These are phyloP conservation scores for Falco cherrug DNA, from an alignment of 2,797 vertebrate species.

Conservation along the genomic window DNA sequence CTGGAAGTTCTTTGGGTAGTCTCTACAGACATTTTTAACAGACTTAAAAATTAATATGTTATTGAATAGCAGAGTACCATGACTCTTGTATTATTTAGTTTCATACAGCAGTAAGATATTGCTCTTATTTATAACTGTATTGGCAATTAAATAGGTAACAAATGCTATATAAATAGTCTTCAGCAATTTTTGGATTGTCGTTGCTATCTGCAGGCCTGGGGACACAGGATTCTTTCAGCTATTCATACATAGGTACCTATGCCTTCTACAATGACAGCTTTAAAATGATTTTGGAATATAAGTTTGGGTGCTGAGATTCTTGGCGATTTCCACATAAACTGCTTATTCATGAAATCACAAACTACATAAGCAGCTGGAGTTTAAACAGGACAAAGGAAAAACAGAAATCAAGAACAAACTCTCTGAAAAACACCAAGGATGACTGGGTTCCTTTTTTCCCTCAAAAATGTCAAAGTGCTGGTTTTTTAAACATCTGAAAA, in stretches of 20 bases:
- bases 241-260: neutral
- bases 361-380: neutral
- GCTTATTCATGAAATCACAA: neutral
- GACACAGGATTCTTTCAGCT: neutral
- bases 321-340: neutral
- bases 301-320: neutral
- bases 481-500: neutral
- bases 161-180: neutral
- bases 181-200: neutral
- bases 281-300: neutral
- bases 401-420: neutral
- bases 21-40: neutral
- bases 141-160: neutral
- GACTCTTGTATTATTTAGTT: neutral
- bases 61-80: neutral
- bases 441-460: neutral
- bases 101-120: neutral
- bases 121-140: neutral
- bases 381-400: neutral
- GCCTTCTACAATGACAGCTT: neutral
- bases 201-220: neutral
- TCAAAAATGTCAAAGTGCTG: neutral
- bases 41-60: neutral
- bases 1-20: neutral
- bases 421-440: neutral